Evolutionary conservation across 2,113 vertebrate species (phyloP).

Genomic region (human): DNA sequence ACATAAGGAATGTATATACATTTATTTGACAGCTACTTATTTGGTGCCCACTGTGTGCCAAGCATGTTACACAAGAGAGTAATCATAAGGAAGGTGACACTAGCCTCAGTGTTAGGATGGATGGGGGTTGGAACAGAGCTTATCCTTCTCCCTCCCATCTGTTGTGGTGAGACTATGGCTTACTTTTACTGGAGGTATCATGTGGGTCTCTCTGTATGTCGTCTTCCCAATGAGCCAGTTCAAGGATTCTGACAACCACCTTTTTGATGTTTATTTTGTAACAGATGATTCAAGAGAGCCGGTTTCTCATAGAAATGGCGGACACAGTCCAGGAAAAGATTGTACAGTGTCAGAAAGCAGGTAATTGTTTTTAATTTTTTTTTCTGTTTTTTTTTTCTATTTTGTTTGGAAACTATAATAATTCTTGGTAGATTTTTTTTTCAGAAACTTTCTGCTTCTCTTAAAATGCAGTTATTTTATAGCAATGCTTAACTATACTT

Average conservation of each 20-base stretch:
- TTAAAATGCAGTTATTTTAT: neutral
- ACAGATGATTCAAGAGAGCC: constrained; percentile 96
- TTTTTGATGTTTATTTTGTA: constrained; percentile 60
- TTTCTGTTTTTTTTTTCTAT: neutral
- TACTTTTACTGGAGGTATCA: neutral
- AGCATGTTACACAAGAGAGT: neutral
- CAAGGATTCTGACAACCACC: constrained; percentile 15
- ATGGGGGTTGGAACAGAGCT: neutral
- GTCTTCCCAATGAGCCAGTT: neutral
- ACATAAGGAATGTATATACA: neutral
- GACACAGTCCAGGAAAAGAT: constrained; percentile 93
- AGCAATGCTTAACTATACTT: neutral
- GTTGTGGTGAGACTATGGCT: neutral
- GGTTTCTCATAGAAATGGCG: constrained; percentile 92
- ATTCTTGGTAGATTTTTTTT: neutral
- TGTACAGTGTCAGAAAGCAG: constrained; percentile 94
- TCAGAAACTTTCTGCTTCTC: neutral
- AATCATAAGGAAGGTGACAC: neutral
- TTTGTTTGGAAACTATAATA: constrained; percentile 26
- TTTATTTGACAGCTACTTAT: neutral
- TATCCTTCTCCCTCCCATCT: neutral
- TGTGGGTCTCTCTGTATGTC: neutral
- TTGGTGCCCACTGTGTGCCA: neutral
- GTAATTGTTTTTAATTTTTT: constrained; percentile 72
- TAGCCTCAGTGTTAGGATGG: neutral